These are phyloP conservation scores for Torymus tubicola DNA, from an alignment of 2,888 invertebrate genomes.

Conservation along the genomic window DNA sequence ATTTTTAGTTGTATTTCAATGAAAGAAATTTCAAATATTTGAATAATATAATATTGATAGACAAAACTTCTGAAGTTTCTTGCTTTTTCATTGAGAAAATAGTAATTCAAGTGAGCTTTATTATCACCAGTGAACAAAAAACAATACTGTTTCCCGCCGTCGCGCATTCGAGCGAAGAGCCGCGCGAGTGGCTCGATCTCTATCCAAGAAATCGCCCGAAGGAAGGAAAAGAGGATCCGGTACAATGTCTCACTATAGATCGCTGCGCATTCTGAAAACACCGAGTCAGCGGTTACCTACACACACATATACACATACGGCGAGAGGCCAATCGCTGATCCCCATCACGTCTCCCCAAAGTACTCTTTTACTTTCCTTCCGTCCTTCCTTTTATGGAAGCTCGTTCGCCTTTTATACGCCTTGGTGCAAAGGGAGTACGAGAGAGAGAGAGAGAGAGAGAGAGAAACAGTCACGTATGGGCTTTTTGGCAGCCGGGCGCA, in stretches of 20 bases:
- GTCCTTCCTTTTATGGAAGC: constrained; percentile 46
- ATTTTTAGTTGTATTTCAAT: no score
- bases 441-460: no score
- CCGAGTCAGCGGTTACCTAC: constrained; percentile 63
- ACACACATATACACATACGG: constrained; percentile 10
- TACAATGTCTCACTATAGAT: constrained; percentile 39
- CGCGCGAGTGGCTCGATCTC: neutral
- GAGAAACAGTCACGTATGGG: constrained; percentile 14
- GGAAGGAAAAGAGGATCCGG: constrained; percentile 20
- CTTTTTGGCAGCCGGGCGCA: constrained; percentile 24
- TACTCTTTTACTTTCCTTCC: constrained; percentile 55
- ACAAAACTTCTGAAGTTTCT: no score
- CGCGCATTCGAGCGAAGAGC: neutral
- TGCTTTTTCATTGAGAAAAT: no score
- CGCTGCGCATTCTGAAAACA: constrained; percentile 62
- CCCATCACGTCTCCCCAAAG: constrained; percentile 65
- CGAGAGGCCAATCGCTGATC: constrained; percentile 59
- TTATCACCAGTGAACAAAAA: no score
- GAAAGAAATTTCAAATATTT: no score
- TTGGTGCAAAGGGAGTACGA: constrained; percentile 19
- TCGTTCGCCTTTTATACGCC: constrained; percentile 45
- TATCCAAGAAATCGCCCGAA: neutral
- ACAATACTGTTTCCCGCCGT: no score
- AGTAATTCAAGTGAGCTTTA: no score
- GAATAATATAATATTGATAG: no score